Base-by-base conservation (phyloP, 2,888 invertebrate genomes). In the Torymus tubicola region DNA sequence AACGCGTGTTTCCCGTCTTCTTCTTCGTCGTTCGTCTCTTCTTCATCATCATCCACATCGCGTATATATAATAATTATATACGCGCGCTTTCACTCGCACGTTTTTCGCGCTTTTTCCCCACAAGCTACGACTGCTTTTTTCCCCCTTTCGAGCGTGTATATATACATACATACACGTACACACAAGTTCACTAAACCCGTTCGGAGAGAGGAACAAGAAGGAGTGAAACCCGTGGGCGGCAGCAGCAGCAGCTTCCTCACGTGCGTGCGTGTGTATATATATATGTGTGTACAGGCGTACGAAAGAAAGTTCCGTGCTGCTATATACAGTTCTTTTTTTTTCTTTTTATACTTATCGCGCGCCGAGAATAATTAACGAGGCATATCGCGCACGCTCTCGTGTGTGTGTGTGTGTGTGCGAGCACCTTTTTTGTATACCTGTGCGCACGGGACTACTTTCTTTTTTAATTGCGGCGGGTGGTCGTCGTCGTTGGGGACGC, bases 301-400 rank as follows among this genome's bases (percentile, higher is more conserved):
- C 18, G 24, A 67, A 77, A 69, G 76, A 77, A 77, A 77, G 76
- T 70, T 77, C 18, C 18, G 16, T 31, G 14, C 11, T 65, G 60
- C 16, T 18, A 18, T 18, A 18, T 5, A 1, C 31, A 5, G 5
- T 8, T 5, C n/a, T 31, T 57, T 31, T 57, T 13, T 18, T 64
- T 67, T 60, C 60, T 21, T 52, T 67, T 60, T n/a, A n/a, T n/a
- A n/a, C 50, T 50, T 14, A 58, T 70, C 58, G 53, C 67, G 63
- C 55, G 31, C 18, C 11, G 21, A 12, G 76, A 69, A 77, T 77
- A 69, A 63, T 77, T 69, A 69, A 77, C 63, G 63, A 77, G 55
- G 11, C 58, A n/a, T 24, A 16, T 50, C 68, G 53, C 16, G 21
- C 13, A 18, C 11, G 21, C 13, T 50, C 11, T 12, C 60, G 24